Base-by-base conservation (phyloP, 2,888 invertebrate species). In the Eristalis intricaria region DNA sequence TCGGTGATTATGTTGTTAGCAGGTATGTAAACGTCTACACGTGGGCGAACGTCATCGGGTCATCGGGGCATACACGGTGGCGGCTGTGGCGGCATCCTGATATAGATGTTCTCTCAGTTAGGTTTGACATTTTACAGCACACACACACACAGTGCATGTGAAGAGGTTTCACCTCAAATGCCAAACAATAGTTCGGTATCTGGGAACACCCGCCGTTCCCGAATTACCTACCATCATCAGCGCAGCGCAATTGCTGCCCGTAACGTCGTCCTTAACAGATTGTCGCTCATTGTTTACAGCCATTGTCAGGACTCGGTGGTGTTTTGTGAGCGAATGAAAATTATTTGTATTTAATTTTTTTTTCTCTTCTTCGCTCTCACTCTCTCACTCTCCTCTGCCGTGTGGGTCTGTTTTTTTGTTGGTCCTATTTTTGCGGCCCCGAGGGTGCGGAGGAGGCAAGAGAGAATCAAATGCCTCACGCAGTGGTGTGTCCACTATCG, bases 161-260 rank as follows among this genome's bases (percentile, higher is more conserved):
- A 86, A 86, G 86, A 86, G 86, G 87, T 87, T 83, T 87, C 84
- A 87, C 87, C 87, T 87, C 87, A 87, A 84, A 87, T 87, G 79
- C 87, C 84, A 87, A 84, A 87, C 87, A 87, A 87, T 84, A 78
- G 76, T 68, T 68, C 73, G 87, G 87, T 87, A 87, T 84, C 79
- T 71, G 75, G 71, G 87, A 84, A 87, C 87, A 87, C 87, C 87
- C 87, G 87, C 76, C 79, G 87, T 80, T 87, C 79, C 50, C 71
- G 84, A 84, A 87, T 87, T 84, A 87, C 87, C 87, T 84, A 84
- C 84, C 76, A 87, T 87, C 79, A 87, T 87, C 84, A 73, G 79
- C 69, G 61, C 35, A 83, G 66, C 65, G 86, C 87, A 87, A 87
- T 84, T 84, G 87, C 79, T 69, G 56, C 66, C 71, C 70, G 70